Conservation (phyloP, 2,113 vertebrate genomes). For the Myotis davidii region DNA sequence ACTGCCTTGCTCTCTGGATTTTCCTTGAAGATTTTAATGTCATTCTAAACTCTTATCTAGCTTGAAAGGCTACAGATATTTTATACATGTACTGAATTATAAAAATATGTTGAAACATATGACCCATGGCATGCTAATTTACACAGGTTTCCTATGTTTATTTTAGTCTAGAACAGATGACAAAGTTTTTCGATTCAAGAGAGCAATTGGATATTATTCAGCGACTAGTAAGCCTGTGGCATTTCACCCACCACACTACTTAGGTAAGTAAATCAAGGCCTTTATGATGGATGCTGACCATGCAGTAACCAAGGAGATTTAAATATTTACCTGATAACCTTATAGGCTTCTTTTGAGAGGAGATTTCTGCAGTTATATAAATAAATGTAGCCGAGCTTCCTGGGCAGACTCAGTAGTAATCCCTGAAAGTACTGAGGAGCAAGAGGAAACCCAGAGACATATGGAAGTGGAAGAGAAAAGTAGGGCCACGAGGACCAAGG, state of each 20-base stretch:
- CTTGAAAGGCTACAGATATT: constrained; percentile 3
- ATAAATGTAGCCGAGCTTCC: background rate
- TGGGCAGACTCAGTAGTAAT: background rate
- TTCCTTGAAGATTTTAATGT: constrained; percentile 29
- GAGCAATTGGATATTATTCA: constrained; percentile 96
- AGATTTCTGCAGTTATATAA: background rate
- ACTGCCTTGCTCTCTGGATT: background rate
- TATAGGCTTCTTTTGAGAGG: background rate
- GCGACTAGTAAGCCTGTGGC: constrained; percentile 91
- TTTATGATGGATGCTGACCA: background rate
- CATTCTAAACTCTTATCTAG: constrained; percentile 30
- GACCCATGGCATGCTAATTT: constrained; percentile 52
- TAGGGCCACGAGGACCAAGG: background rate
- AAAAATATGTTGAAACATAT: constrained; percentile 24
- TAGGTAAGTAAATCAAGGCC: constrained; percentile 84
- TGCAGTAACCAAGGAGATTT: background rate
- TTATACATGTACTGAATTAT: constrained; percentile 32
- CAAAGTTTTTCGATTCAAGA: constrained; percentile 96
- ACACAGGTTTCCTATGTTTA: constrained; percentile 72
- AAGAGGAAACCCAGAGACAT: background rate
- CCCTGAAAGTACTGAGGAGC: background rate
- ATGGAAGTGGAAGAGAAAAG: background rate
- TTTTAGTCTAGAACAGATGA: constrained; percentile 95
- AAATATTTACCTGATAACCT: background rate
- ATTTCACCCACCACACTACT: constrained; percentile 90